Evolutionary conservation across 1,140 invertebrate genomes (phyloP), one percentile per base, ranked within the genome.

Genomic region (Thaumatotibia leucotreta): DNA sequence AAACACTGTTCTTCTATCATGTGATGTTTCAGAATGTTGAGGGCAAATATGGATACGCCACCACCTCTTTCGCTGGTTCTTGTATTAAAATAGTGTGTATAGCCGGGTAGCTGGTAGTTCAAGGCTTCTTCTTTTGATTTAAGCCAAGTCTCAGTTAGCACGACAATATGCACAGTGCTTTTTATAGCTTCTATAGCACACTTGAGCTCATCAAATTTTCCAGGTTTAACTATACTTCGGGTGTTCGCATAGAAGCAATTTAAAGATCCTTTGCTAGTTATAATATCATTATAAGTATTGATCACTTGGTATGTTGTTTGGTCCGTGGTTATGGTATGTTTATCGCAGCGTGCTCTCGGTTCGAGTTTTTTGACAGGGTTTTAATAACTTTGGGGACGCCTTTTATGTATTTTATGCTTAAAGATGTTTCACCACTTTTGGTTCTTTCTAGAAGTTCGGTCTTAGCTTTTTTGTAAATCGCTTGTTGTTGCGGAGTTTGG

Each of bases 151-250:
- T 72, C 70, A 0, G 64, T 62, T 49, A 72, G 9, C 31, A 72
- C 10, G 5, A 68, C 11, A 9, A 64, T 14, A 33, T 72, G 61
- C 2, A 66, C 11, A 17, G 32, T 17, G 8, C 22, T 23, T 33
- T 33, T 17, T 9, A 64, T 35, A 9, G 66, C 17, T 29, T 61
- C 14, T 10, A 72, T 11, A 1, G 61, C 24, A 35, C 66, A 68
- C 61, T 68, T 65, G 11, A 72, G 23, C 39, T 72, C 73, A 17
- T 71, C 73, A 9, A 74, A 54, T 68, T 74, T 74, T 4, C 73
- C 73, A 10, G 33, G 33, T 11, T 71, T 74, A 17, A 63, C 50
- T 9, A 70, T 54, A 65, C 73, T 71, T 4, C 73, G 45, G 0
- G 64, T 35, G 24, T 74, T 74, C 8, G 63, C 63, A 29, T 74